Evolutionary conservation across 35 echinoderm and acorn worm genomes (phyloP), one percentile per base, ranked within the genome.

Genomic region (Stichopus chloronotus): DNA sequence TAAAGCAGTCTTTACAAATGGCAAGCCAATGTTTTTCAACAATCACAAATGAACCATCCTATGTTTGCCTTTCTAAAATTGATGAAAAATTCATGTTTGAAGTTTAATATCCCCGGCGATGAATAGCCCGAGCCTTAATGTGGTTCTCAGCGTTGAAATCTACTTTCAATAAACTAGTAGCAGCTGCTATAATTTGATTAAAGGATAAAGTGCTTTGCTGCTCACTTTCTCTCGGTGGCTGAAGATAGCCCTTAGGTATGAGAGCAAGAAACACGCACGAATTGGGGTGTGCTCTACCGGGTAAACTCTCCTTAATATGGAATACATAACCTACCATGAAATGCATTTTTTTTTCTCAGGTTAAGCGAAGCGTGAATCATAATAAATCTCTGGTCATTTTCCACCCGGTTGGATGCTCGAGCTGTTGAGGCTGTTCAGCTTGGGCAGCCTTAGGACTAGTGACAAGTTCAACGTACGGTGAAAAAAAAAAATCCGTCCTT

Each of bases 361-460:
- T 83, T 57, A 83, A 83, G 80, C 20, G 52, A 83, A n/a, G 80
- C 80, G 53, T 83, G 80, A 83, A 83, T 83, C 80, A 55, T 83
- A 83, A 83, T 81, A 83, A 83, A 83, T n/a, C 12, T 19, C 43
- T 56, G 4, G 80, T 53, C 80, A 83, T 83, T 83, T 83, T 83
- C 80, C 56, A 53, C 80, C 80, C 80, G 12, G 56, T 5, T 53
- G 52, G 11, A 56, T 83, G 17, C 11, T 83, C 16, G 80, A 83
- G 80, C 17, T 83, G 80, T 56, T 55, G 52, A 83, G 52, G 52
- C 17, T 9, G 52, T 74, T 19, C 19, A 19, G 69, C 69, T 74
- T n/a, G 69, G 69, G 69, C 69, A 74, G 69, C 17, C 69, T 65
- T 20, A 74, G 69, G 69, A 24, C 17, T 74, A 74, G 13, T 74